Base-by-base conservation (phyloP, 2,888 invertebrate genomes). In the Spisula subtruncata region DNA sequence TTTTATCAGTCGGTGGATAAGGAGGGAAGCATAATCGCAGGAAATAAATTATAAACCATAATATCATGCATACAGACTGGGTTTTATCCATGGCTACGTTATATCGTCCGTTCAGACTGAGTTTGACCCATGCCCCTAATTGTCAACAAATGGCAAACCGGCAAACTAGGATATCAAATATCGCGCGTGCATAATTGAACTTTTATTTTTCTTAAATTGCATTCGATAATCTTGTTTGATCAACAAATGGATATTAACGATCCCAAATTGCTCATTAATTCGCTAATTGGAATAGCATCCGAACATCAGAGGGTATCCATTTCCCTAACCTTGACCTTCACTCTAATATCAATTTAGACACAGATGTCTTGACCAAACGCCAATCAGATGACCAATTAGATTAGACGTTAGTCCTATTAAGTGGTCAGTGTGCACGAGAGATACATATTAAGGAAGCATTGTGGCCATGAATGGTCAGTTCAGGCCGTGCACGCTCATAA, bases 351-450 rank as follows among this genome's bases (percentile, higher is more conserved):
- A 83, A 83, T 83, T 46, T 48, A 46, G 48, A 20, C 48, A 54
- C 83, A 83, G 83, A 83, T 83, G 83, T 83, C 41, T n/a, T 71
- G 83, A 46, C 66, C 66, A 66, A 41, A 66, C 83, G 83, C 46
- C 41, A 14, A 66, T 32, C n/a, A 46, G 66, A 83, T 83, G 83
- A 83, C 71, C 83, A 83, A 83, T 83, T 83, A 83, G 83, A 83
- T n/a, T 46, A 25, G 83, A 41, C 83, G 66, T 66, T 60, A 71
- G 83, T 25, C 25, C 12, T 83, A 46, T 66, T 48, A 66, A 83
- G 83, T 83, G 83, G 83, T 83, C 83, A 83, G 20, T 83, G 60
- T 60, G 60, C 83, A 83, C 83, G 83, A 35, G 35, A 56, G 4
- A 56, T 60, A 41, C 83, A 83, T 83, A 83, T 83, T 60, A 83